Evolutionary conservation across 1,140 invertebrate species (phyloP), one percentile per base, ranked within the genome.

Genomic region (Pseudomyrmex flavicornis): DNA sequence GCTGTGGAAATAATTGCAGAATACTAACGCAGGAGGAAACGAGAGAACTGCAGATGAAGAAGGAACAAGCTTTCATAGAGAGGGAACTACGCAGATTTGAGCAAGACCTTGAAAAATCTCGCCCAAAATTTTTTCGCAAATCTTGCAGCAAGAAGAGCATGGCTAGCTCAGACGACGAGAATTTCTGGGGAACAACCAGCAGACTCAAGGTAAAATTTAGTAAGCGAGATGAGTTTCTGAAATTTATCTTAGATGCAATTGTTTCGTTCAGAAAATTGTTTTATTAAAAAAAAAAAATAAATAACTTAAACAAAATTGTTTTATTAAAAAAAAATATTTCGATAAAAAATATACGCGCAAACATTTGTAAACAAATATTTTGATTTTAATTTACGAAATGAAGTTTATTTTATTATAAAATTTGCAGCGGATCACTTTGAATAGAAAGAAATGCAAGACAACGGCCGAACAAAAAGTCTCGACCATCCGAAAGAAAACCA

Each of bases 31-130:
- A 89, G 9, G 84, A 89, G 7, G 61, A 88, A 52, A 56, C 44
- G 7, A 79, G 2, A 3, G 65, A 86, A 66, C 54, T 70, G 5
- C 73, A 77, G 5, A 13, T 85, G 52, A 89, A 88, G 17, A 83
- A 59, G 20, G 82, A 89, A 52, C 59, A 89, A 35, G 35, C 68
- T 61, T 66, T 76, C 2, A 20, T 89, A 9, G 59, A 90, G n/a
- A 86, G n/a, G 9, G 92, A 93, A 85, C 70, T 92, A 15, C 84
- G 75, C 35, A 92, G 86, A 82, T 92, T 91, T 80, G 89, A 93
- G 70, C 88, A 83, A 68, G 82, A 77, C 3, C 65, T 92, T n/a
- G 68, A 70, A 17, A 88, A 85, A 65, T 85, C 83, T 5, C 88
- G 88, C 7, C 89, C 90, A 2, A 91, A 90, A 84, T 92, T 91